Evolutionary conservation across 1,140 invertebrate genomes (phyloP).

Genomic region (Drosophila kurseongensis): DNA sequence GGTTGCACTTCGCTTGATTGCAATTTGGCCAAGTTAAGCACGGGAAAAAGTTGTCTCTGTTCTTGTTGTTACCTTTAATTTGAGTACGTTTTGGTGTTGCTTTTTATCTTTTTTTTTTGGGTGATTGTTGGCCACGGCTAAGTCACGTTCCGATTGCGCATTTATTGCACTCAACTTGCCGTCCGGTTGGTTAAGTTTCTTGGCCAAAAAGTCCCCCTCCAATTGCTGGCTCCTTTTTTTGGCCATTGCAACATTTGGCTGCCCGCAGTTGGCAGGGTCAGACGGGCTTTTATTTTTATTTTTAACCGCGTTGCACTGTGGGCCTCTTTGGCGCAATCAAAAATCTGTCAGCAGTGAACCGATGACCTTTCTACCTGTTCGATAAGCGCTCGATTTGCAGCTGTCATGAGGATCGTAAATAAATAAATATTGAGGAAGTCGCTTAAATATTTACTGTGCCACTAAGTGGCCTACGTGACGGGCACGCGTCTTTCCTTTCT

Average conservation of each 20-base stretch:
- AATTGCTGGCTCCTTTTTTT: constrained; percentile 32
- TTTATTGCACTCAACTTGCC: constrained; percentile 38
- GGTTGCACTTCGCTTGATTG: constrained; percentile 57
- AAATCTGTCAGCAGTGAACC: constrained; percentile 31
- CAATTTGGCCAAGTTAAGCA: constrained; percentile 45
- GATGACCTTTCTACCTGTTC: constrained; percentile 63
- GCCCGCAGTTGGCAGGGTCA: constrained; percentile 48
- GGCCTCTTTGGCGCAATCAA: constrained; percentile 17
- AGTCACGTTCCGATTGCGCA: constrained; percentile 66
- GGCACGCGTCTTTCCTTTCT: constrained; percentile 9
- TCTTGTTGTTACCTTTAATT: constrained; percentile 68
- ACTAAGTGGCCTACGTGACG: constrained; percentile 55
- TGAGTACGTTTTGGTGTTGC: constrained; percentile 34
- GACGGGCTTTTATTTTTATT: constrained; percentile 37
- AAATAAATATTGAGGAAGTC: constrained; percentile 14
- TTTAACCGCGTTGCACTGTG: constrained; percentile 7
- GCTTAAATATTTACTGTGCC: constrained; percentile 31
- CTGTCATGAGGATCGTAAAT: constrained; percentile 30
- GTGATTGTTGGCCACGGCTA: constrained; percentile 60
- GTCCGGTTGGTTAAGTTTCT: constrained; percentile 62
- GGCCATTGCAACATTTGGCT: constrained; percentile 53
- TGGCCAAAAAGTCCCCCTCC: constrained; percentile 26
- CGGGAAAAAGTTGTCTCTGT: constrained; percentile 42
- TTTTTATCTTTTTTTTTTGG: constrained; percentile 44
- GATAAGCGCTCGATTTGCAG: constrained; percentile 38